Evolutionary conservation across 2,797 vertebrate genomes (phyloP), one percentile per base, ranked within the genome.

Genomic region (Micropoecilia bifurca): DNA sequence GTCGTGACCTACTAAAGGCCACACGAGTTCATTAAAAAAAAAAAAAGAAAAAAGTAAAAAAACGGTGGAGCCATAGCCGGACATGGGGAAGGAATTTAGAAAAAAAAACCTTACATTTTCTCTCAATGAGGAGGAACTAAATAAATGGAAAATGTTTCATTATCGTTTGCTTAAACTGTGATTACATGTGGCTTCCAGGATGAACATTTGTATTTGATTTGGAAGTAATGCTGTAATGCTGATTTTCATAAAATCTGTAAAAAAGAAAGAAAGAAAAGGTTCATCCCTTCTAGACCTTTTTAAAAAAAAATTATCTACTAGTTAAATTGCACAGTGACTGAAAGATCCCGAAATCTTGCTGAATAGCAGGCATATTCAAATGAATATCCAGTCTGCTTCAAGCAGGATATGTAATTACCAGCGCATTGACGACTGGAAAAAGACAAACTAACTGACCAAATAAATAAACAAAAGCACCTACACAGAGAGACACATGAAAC

Each of bases 1-100:
- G 75, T 74, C 73, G 74, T 41, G 68, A 85, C 77, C 78, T 80
- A 90, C 90, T 86, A 82, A 80, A 88, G 90, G 79, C 66, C 81
- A 77, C 80, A 77, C 13, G 20, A 48, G 43, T 75, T 83, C 83
- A 66, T 83, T 73, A 75, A 88, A 76, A 80, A 16, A 39, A n/a
- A 53, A 45, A 46, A 50, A 88, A 76, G 82, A 28, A 25, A 41
- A 71, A 74, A 59, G 73, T 86, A 72, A 82, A 30, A 30, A 43
- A 71, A 68, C 46, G 75, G 50, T 73, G 20, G 77, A 87, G 88
- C 87, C 88, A 73, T n/a, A 13, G 18, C 45, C 73, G 81, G 73
- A 90, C 79, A 86, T 87, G 71, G 75, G 43, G 43, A 63, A 83
- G 75, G n/a, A 75, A 81, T 71, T 7, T 5, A 87, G 73, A 81